A percentile compares a stretch with the other conserved stretches of the same genome.
These are phyloP conservation scores for Zaprionus gabonicus DNA, from an alignment of 1,140 invertebrate genomes.

Conservation along the genomic window DNA sequence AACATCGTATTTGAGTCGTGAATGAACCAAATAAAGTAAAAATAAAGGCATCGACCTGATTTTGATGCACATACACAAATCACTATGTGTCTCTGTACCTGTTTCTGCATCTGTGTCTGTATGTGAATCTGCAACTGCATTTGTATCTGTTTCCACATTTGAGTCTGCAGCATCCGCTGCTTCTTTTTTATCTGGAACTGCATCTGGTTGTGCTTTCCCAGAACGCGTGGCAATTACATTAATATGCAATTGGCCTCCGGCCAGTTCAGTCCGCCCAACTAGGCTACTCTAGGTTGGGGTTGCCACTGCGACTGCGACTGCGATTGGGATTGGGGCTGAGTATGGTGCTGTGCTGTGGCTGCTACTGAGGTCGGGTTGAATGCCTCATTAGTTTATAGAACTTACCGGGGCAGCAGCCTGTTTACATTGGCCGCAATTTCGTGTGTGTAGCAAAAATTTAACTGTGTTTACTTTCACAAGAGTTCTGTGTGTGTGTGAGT, in stretches of 20 bases:
- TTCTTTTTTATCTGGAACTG: conserved; percentile 1
- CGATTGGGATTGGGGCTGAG: no score
- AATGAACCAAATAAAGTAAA: not conserved
- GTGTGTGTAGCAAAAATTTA: conserved; percentile 18
- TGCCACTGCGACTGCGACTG: not conserved
- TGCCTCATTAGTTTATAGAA: conserved; percentile 43
- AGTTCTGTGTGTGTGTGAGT: not conserved
- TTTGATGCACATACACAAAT: not conserved
- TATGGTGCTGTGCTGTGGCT: not conserved
- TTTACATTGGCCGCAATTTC: conserved; percentile 53
- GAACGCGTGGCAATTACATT: conserved; percentile 47
- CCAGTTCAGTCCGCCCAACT: conserved; percentile 1
- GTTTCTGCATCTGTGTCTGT: conserved; percentile 4
- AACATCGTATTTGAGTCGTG: no score
- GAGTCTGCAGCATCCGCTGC: not conserved
- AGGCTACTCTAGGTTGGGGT: conserved; percentile 7
- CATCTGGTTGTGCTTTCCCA: conserved; percentile 37
- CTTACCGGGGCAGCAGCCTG: conserved; percentile 28
- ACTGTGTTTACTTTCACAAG: conserved; percentile 46
- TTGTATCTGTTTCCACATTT: not conserved
- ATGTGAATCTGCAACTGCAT: not conserved
- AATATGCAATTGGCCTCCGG: conserved; percentile 34
- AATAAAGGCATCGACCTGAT: conserved; percentile 14
- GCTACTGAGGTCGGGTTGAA: conserved; percentile 6
- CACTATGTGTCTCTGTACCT: not conserved